Conservation (phyloP, 1,140 invertebrate species). For the Brachionus sp. region DNA sequence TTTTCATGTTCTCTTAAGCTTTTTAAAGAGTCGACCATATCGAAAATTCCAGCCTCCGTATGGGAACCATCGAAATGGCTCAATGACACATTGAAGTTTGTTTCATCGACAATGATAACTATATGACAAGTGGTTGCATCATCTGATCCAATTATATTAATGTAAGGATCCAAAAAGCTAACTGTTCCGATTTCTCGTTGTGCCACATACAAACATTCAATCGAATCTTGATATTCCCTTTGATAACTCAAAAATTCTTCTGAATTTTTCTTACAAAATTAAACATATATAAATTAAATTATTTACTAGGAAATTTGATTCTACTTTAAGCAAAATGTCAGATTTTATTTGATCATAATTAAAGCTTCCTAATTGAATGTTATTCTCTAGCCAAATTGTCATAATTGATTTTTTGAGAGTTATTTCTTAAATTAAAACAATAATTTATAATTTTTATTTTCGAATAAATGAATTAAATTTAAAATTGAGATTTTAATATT, state of each 20-base stretch:
- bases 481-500: no score
- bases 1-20: constrained; percentile 76
- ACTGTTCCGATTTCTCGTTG: constrained; percentile 30
- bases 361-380: background rate
- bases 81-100: constrained; percentile 77
- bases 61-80: constrained; percentile 83
- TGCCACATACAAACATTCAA: background rate
- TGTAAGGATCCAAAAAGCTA: background rate
- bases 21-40: constrained; percentile 75
- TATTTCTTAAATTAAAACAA: background rate
- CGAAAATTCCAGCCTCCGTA: constrained; percentile 71
- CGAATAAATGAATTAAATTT: no score
- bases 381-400: constrained; percentile 33
- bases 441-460: background rate
- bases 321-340: background rate
- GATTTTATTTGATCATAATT: constrained; percentile 25
- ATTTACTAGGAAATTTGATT: background rate
- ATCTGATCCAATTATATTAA: constrained; percentile 77
- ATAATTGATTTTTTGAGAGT: background rate
- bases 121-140: constrained; percentile 89
- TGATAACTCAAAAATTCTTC: background rate
- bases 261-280: background rate
- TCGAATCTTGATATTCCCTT: background rate
- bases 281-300: background rate
- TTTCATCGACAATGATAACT: constrained; percentile 77